Evolutionary conservation across 2,888 invertebrate species (phyloP).

Genomic region (Coremacera marginata): DNA sequence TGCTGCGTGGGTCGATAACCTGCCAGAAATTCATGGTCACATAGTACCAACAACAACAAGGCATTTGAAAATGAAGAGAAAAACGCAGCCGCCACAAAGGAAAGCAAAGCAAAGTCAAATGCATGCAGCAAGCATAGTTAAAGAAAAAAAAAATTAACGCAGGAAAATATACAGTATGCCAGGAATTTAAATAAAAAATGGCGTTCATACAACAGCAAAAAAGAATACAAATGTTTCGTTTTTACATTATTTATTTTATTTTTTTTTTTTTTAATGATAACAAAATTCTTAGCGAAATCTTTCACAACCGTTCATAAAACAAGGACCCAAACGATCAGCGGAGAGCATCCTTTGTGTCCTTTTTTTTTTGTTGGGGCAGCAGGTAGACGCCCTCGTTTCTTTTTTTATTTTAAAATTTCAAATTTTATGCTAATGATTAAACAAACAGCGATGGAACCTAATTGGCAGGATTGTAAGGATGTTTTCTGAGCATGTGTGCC

Average conservation of each 20-base stretch:
- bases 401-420: background rate
- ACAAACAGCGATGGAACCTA: constrained; percentile 23
- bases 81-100: constrained; percentile 1
- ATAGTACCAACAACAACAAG: constrained; percentile 8
- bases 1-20: constrained; percentile 44
- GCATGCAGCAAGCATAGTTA: background rate
- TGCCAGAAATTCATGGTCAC: constrained; percentile 47
- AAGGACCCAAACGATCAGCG: background rate
- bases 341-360: background rate
- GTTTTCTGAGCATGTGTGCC: background rate
- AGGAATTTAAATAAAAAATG: constrained; percentile 10
- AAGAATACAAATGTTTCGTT: background rate
- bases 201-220: background rate
- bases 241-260: constrained; percentile 6
- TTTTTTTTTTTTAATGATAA: constrained; percentile 13
- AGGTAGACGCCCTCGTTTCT: background rate
- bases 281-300: constrained; percentile 1
- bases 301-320: background rate
- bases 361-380: background rate
- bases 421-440: constrained; percentile 38
- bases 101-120: constrained; percentile 3
- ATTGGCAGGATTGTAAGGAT: constrained; percentile 30
- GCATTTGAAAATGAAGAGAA: background rate
- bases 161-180: background rate
- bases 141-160: background rate